Percentiles rank a stretch among this genome's conserved stretches.
Evolutionary conservation across 1,140 invertebrate species (phyloP).

Genomic region (Phthorimaea operculella): DNA sequence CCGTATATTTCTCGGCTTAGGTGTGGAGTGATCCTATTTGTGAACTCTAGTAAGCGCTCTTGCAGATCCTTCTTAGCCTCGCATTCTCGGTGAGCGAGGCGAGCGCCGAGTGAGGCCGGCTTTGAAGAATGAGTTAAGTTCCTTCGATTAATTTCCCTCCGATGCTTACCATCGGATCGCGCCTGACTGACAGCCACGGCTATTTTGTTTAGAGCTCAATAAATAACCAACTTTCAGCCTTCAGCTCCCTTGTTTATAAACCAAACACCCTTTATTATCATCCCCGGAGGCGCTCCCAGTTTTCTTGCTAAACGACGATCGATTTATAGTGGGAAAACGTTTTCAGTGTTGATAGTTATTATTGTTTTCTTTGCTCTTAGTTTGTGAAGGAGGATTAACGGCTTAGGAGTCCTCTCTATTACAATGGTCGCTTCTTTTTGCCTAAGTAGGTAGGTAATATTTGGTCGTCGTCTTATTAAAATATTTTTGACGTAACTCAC

Average conservation of each 20-base stretch:
- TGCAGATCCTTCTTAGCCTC: background rate
- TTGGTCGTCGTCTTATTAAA: too few species aligned
- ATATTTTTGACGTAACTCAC: too few species aligned
- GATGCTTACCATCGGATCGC: slow-evolving; percentile 21
- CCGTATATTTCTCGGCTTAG: too few species aligned
- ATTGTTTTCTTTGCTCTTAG: background rate
- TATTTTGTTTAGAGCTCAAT: slow-evolving; percentile 26
- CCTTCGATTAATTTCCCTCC: slow-evolving; percentile 34
- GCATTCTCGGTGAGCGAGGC: slow-evolving; percentile 17
- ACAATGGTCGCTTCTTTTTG: too few species aligned
- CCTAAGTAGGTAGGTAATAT: too few species aligned
- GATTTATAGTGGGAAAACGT: background rate
- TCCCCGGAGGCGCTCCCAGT: slow-evolving; percentile 10
- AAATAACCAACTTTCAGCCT: slow-evolving; percentile 20
- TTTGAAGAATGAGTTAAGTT: slow-evolving; percentile 41
- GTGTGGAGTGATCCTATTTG: too few species aligned
- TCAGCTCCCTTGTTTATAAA: slow-evolving; percentile 17
- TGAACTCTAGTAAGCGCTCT: too few species aligned
- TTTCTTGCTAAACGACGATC: slow-evolving; percentile 13
- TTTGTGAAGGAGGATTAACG: background rate
- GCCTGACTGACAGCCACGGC: slow-evolving; percentile 17
- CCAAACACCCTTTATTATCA: slow-evolving; percentile 18
- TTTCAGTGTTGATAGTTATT: background rate
- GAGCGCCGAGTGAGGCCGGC: slow-evolving; percentile 12
- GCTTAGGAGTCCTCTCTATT: too few species aligned